These are phyloP conservation scores for Acronicta leporina DNA, from an alignment of 2,888 invertebrate species.

Conservation along the genomic window DNA sequence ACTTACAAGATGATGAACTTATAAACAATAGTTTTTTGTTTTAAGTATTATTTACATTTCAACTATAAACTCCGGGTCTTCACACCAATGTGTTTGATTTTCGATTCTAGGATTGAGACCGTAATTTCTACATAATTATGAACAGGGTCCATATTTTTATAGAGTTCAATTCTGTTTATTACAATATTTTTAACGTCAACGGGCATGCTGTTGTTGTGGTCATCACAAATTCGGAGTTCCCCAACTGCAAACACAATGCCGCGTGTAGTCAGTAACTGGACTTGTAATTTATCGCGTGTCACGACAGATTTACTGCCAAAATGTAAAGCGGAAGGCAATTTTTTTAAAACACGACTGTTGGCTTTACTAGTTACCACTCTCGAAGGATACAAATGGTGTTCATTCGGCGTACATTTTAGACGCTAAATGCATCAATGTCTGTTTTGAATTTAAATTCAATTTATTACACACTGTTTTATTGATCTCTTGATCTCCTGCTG, in stretches of 20 bases:
- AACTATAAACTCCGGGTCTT: too few species aligned
- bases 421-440: slow-evolving; percentile 26
- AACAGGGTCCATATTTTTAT: not conserved
- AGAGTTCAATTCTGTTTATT: slow-evolving; percentile 14
- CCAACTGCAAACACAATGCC: slow-evolving; percentile 42
- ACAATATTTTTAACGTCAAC: slow-evolving; percentile 22
- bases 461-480: not conserved
- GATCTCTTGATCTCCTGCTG: too few species aligned
- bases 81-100: too few species aligned
- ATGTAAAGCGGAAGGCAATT: slow-evolving; percentile 64
- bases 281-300: slow-evolving; percentile 74
- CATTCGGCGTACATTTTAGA: slow-evolving; percentile 34
- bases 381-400: slow-evolving; percentile 51
- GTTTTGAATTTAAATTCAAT: slow-evolving; percentile 21
- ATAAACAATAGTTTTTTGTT: too few species aligned
- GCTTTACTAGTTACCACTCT: slow-evolving; percentile 48
- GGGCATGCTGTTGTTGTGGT: slow-evolving; percentile 26
- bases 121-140: not conserved
- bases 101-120: too few species aligned
- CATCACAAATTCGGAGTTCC: slow-evolving; percentile 36
- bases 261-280: slow-evolving; percentile 59
- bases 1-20: too few species aligned
- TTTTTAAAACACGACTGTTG: slow-evolving; percentile 63
- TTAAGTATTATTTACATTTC: too few species aligned
- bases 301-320: slow-evolving; percentile 70